Base-by-base conservation (phyloP, 2,113 vertebrate species). In the Euleptes europaea region DNA sequence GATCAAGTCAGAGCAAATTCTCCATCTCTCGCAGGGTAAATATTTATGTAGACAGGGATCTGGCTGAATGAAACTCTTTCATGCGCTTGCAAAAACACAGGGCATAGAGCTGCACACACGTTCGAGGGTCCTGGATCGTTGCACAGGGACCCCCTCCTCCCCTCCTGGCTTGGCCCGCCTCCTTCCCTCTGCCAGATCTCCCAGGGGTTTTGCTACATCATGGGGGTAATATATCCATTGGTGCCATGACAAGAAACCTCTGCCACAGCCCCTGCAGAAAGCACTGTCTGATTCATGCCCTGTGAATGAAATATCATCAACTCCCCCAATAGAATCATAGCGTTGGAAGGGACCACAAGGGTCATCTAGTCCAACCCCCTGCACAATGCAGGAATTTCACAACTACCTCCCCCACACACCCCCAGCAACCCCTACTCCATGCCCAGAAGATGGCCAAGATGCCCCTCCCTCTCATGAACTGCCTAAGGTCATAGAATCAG, bases 141-240 rank as follows among this genome's bases (percentile, higher is more conserved):
- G 2, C 0, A 0, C 1, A 0, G 60, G 1, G 73, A 76, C 77
- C 47, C 23, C 0, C 0, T 1, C 71, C 14, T 23, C 65, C 38
- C 8, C 0, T 0, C 26, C 26, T 0, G 0, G 19, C 9, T 0
- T 0, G 60, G 60, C 57, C 7, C 28, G 42, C 31, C n/a, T 0
- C 0, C 84, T 23, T 1, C 0, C 31, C 0, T 3, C 72, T 15
- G 71, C 79, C 86, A 1, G 26, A 44, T 67, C 49, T 7, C 2
- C 72, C 0, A 2, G 31, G 51, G 10, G 0, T 17, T 2, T 49
- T 40, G 54, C 2, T 0, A 54, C 51, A 54, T 54, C 51, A 54
- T 54, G 14, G 2, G 15, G 2, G 15, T 54, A 54, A 54, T 54
- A 54, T 54, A 15, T 54, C 51, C 51, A 54, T 54, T 6, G 33